A percentile compares a stretch with the other conserved stretches of the same genome.
Evolutionary conservation across 2,113 vertebrate species (phyloP).

Genomic region (Pseudorhombus dupliciocellatus): DNA sequence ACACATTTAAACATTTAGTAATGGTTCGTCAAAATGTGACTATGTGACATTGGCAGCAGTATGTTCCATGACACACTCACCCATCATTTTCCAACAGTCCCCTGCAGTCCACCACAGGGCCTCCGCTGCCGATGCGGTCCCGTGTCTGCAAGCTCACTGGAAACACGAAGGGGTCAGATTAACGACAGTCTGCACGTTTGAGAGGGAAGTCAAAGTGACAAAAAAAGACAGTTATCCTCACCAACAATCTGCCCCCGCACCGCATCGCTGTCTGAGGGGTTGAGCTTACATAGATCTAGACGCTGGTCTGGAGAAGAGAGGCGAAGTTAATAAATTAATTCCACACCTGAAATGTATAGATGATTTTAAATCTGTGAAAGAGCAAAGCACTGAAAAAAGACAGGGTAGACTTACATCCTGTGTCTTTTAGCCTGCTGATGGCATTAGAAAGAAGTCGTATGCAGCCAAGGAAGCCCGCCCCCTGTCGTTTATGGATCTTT

Average conservation of each 20-base stretch:
- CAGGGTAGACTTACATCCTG: conserved; percentile 88
- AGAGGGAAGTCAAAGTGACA: neutral
- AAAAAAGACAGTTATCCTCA: conserved; percentile 72
- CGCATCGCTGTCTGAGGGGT: conserved; percentile 95
- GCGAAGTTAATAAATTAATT: conserved; percentile 25
- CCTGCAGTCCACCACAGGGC: conserved; percentile 96
- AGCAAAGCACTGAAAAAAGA: neutral
- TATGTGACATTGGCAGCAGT: neutral
- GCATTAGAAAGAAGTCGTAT: conserved; percentile 95
- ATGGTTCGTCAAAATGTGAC: neutral
- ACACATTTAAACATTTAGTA: neutral
- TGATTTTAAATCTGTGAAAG: neutral
- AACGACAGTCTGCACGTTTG: neutral
- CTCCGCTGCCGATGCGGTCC: conserved; percentile 93
- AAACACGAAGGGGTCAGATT: conserved; percentile 50
- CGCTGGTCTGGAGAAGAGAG: conserved; percentile 89
- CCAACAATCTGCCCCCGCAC: conserved; percentile 98
- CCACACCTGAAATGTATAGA: neutral
- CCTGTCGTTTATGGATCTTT: conserved; percentile 98
- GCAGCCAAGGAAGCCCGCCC: conserved; percentile 96
- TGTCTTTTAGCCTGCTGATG: conserved; percentile 98
- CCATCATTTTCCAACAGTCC: conserved; percentile 96
- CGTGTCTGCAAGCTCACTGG: conserved; percentile 96
- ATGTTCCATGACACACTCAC: conserved; percentile 78
- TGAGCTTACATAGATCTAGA: conserved; percentile 98